Base-by-base conservation (phyloP, 2,888 invertebrate genomes). In the Caenorhabditis uteleia region DNA sequence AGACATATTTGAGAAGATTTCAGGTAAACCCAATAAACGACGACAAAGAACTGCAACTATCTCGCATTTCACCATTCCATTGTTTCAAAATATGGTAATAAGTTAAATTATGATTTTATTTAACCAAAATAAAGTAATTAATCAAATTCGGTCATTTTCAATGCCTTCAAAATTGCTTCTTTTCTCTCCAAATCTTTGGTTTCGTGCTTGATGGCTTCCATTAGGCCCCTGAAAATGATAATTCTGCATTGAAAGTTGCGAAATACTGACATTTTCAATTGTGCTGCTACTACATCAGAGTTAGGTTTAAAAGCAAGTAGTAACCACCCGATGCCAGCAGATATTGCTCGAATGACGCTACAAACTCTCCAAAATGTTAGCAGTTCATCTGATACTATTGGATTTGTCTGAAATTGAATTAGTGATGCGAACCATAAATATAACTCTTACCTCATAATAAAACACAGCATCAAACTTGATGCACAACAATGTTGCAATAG, bases 1-100 rank as follows among this genome's bases (percentile, higher is more conserved):
- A 29, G 14, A 29, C 31, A 29, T 29, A 29, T 29, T 29, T 7
- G 31, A 29, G 14, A 14, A 29, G 31, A 29, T 56, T 49, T 16
- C 38, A 70, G 70, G 68, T 61, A 46, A 67, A 66, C 36, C 70
- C 70, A 34, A 54, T 72, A 42, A 49, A 61, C 33, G 60, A 72
- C 43, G 68, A 66, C 40, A 34, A 46, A 45, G 55, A 67, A 46
- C 45, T 72, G 21, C 56, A 65, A 46, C 20, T 69, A 38, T 66
- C 66, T 34, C 47, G 48, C 29, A 58, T 69, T 48, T 65, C 62
- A 34, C 72, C 72, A 36, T 61, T 72, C 44, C 62, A 68, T 46
- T 72, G 72, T 36, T 72, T 72, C 56, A 66, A 67, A 31, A 38
- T 70, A 25, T 70, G 70, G 62, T 58, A 36, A 67, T 8, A 16